Base-by-base conservation (phyloP, 2,888 invertebrate genomes). In the Scaptodrosophila latifasciaeformis region DNA sequence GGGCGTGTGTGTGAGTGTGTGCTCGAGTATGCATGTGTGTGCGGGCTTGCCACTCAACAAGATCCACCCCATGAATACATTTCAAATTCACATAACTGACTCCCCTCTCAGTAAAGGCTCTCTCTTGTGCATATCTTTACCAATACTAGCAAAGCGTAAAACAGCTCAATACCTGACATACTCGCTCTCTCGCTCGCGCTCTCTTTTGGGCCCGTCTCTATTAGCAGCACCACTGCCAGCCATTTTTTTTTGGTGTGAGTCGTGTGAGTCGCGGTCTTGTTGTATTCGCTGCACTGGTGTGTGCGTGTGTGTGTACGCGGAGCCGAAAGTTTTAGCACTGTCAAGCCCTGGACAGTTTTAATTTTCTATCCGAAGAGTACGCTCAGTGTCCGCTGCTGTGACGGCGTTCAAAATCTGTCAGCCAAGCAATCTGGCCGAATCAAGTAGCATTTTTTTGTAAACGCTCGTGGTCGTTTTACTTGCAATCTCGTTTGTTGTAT, bases 311-410 rank as follows among this genome's bases (percentile, higher is more conserved):
- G 27, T 27, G 34, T 42, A 37, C 9, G 49, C 40, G 40, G 30
- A 47, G 39, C 49, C 24, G 37, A 59, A 52, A 43, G 46, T 67
- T 54, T 44, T 53, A 59, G 57, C 64, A 65, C 67, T 69, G 59
- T 54, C 54, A 37, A 44, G 50, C 50, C 48, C 60, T 6, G 62
- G 65, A 70, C 76, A 79, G 83, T 83, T 82, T 70, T 65, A 72
- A 79, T 81, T 80, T 74, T 83, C 71, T 71, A 78, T 76, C 67
- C 83, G 83, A 83, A 81, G 83, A 71, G 81, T 76, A 67, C 82
- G 83, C 74, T 79, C 75, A 76, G 81, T 82, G 80, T 69, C 46
- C 64, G 77, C 76, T 69, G 83, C 70, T 75, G 79, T 65, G 70
- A 83, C 81, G 78, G 82, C 75, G 75, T 80, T 63, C 69, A n/a